Conservation (phyloP, 1,140 invertebrate genomes). For the Penaeus vannamei region DNA sequence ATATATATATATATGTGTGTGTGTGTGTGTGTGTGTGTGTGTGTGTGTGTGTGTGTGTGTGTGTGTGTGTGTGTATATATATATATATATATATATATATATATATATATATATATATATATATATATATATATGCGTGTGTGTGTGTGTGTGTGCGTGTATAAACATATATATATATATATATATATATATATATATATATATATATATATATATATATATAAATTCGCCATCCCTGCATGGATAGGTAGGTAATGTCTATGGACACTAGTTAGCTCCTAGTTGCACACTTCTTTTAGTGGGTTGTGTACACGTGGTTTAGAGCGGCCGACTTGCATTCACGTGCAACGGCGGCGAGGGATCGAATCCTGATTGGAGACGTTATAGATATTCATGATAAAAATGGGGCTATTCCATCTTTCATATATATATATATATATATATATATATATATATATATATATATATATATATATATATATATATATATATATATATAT, state of each 20-base stretch:
- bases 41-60: neutral
- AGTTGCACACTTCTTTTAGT: no score
- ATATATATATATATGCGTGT: conserved; percentile 5
- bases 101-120: conserved; percentile 16
- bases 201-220: conserved; percentile 16
- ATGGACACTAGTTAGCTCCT: no score
- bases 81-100: conserved; percentile 16
- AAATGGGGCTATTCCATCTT: no score
- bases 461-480: conserved; percentile 7
- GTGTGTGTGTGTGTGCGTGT: neutral
- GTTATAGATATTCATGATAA: no score
- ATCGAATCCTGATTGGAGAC: no score
- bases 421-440: neutral
- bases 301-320: no score
- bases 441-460: no score
- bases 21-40: conserved; percentile 16
- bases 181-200: conserved; percentile 7
- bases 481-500: conserved; percentile 30
- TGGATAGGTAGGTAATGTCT: no score
- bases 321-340: no score
- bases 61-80: conserved; percentile 16
- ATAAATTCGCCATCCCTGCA: neutral
- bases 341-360: no score
- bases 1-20: conserved; percentile 1
- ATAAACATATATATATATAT: conserved; percentile 10